Percentiles rank a stretch among this genome's conserved stretches.
These are phyloP conservation scores for Archocentrus centrarchus DNA, from an alignment of 2,113 vertebrate species.

Conservation along the genomic window DNA sequence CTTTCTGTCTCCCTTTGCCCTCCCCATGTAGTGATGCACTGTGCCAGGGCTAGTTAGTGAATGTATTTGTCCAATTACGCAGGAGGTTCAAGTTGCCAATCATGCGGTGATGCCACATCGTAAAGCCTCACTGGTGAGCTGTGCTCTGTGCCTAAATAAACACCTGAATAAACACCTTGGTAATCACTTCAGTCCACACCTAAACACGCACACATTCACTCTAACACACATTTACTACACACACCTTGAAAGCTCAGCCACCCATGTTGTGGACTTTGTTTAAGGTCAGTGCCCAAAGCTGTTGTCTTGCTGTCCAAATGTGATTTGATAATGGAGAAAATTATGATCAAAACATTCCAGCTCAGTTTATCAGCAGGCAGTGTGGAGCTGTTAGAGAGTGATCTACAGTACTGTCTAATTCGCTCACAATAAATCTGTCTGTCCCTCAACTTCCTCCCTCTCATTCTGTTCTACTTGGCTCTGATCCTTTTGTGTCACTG, in stretches of 20 bases:
- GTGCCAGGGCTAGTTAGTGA: slow-evolving; percentile 66
- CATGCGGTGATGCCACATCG: slow-evolving; percentile 70
- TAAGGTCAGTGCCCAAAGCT: slow-evolving; percentile 32
- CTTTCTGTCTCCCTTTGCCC: slow-evolving; percentile 15
- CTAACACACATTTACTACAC: slow-evolving; percentile 43
- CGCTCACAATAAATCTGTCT: slow-evolving; percentile 65
- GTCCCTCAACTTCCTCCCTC: slow-evolving; percentile 34
- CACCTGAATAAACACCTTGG: slow-evolving; percentile 77
- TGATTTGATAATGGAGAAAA: slow-evolving; percentile 55
- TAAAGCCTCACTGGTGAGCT: slow-evolving; percentile 66
- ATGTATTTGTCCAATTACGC: slow-evolving; percentile 71
- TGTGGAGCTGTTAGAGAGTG: slow-evolving; percentile 42
- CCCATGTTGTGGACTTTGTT: slow-evolving; percentile 43
- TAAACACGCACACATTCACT: slow-evolving; percentile 48
- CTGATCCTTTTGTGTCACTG: slow-evolving; percentile 20
- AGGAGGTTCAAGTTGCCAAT: slow-evolving; percentile 70
- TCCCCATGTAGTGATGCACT: slow-evolving; percentile 36
- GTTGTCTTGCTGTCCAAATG: slow-evolving; percentile 24
- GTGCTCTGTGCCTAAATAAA: slow-evolving; percentile 70
- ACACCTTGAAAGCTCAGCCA: slow-evolving; percentile 47
- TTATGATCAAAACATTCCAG: slow-evolving; percentile 35
- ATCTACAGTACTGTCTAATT: slow-evolving; percentile 49
- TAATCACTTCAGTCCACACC: slow-evolving; percentile 71
- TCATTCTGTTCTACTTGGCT: slow-evolving; percentile 53
- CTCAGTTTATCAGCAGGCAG: slow-evolving; percentile 49